Conservation (phyloP, 1,140 invertebrate genomes). For the Babylonia areolata region DNA sequence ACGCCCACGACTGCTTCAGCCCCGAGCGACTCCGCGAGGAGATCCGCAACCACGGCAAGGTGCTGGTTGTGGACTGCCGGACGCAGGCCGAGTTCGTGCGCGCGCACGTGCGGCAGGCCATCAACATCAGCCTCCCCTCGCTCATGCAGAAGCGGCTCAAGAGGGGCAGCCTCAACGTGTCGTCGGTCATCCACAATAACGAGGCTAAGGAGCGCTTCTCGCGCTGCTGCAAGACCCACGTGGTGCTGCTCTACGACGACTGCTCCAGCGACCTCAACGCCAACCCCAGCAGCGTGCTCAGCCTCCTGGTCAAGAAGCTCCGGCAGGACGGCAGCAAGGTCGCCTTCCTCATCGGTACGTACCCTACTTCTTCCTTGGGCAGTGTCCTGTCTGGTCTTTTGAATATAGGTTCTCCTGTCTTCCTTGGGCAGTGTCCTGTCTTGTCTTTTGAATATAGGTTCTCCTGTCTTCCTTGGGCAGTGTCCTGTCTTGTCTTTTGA, state of each 20-base stretch:
- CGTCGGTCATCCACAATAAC: constrained; percentile 88
- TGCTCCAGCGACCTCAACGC: constrained; percentile 74
- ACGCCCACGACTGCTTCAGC: constrained; percentile 56
- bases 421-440: too few species aligned
- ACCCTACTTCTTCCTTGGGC: too few species aligned
- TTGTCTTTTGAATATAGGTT: too few species aligned
- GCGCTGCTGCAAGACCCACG: constrained; percentile 81
- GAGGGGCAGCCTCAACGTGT: constrained; percentile 89
- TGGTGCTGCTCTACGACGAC: constrained; percentile 86
- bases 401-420: too few species aligned
- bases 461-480: too few species aligned
- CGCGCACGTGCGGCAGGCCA: constrained; percentile 88
- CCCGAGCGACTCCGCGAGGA: constrained; percentile 59
- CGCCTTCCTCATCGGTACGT: constrained; percentile 86
- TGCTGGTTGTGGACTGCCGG: constrained; percentile 88
- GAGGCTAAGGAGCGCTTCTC: constrained; percentile 87
- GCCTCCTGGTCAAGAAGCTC: constrained; percentile 84
- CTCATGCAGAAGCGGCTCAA: constrained; percentile 91
- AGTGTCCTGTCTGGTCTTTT: too few species aligned
- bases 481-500: too few species aligned
- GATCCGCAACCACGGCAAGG: constrained; percentile 48
- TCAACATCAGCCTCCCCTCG: constrained; percentile 91
- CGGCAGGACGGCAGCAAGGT: constrained; percentile 89
- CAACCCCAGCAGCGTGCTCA: constrained; percentile 68
- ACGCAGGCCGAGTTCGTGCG: constrained; percentile 85